A percentile compares a stretch with the other conserved stretches of the same genome.
Evolutionary conservation across 2,888 invertebrate genomes (phyloP).

Genomic region (Euplexia lucipara): DNA sequence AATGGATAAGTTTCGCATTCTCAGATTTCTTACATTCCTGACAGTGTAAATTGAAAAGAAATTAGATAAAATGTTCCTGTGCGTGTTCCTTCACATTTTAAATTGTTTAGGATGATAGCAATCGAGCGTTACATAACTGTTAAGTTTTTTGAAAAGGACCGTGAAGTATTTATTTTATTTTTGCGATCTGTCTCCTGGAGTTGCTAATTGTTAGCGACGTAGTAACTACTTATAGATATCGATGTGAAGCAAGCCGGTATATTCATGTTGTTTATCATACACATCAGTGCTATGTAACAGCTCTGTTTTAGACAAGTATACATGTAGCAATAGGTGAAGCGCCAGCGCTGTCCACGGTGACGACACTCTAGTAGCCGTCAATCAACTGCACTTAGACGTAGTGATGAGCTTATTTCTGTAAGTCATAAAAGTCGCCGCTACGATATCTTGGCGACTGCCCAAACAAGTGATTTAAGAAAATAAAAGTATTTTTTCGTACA

Average conservation of each 20-base stretch:
- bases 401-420: constrained; percentile 72
- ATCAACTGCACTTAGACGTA: constrained; percentile 65
- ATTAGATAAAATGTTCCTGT: constrained; percentile 64
- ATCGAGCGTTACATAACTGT: constrained; percentile 50
- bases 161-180: constrained; percentile 48
- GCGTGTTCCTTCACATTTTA: constrained; percentile 60
- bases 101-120: constrained; percentile 51
- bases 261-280: constrained; percentile 34
- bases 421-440: constrained; percentile 55
- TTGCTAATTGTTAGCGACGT: constrained; percentile 33
- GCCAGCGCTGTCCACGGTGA: constrained; percentile 42
- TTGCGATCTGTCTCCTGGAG: constrained; percentile 32
- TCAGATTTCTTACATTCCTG: constrained; percentile 61
- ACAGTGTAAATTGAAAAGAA: constrained; percentile 52
- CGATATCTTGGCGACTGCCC: constrained; percentile 56
- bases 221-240: constrained; percentile 37
- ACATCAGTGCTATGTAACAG: constrained; percentile 35
- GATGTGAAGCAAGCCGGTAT: constrained; percentile 38
- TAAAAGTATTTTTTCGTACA: constrained; percentile 72
- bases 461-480: constrained; percentile 66
- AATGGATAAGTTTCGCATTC: constrained; percentile 56
- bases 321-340: constrained; percentile 46
- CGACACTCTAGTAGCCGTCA: constrained; percentile 42
- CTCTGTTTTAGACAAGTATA: constrained; percentile 55
- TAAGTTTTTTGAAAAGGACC: constrained; percentile 52